phyloP scores from a whole-genome alignment of 2,888 invertebrate genomes.

The Patella ulyssiponensis region DNA sequence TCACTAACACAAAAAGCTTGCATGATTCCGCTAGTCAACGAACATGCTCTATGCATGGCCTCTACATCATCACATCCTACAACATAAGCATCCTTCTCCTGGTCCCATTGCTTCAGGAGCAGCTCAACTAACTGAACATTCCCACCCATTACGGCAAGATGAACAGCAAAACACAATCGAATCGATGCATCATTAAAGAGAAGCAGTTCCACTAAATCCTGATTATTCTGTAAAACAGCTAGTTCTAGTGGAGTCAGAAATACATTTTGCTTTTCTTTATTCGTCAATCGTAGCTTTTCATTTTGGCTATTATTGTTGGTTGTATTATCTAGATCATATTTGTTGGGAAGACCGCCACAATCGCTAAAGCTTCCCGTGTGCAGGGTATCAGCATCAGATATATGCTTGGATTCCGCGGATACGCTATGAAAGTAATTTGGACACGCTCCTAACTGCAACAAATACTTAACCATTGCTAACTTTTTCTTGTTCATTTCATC shows the following conservation, averaged over 20 bases:
- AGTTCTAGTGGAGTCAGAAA: conserved; percentile 31
- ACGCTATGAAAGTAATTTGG: conserved; percentile 21
- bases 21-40: conserved; percentile 27
- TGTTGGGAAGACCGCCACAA: no score
- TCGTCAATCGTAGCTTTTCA: no score
- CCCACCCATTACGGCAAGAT: conserved; percentile 28
- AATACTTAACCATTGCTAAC: conserved; percentile 20
- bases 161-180: conserved; percentile 36
- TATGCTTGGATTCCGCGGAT: no score
- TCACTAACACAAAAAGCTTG: conserved; percentile 27
- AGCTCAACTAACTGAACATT: conserved; percentile 17
- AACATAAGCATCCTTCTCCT: conserved; percentile 5
- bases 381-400: no score
- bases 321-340: no score
- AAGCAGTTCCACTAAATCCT: conserved; percentile 24
- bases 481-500: not conserved
- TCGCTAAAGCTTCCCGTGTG: no score
- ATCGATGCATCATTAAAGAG: conserved; percentile 28
- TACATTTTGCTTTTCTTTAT: conserved; percentile 18
- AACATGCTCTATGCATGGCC: conserved; percentile 30
- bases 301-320: no score
- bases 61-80: conserved; percentile 16
- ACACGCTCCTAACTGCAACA: conserved; percentile 31
- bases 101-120: conserved; percentile 26
- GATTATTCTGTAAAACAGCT: conserved; percentile 29